Evolutionary conservation across 2,797 vertebrate species (phyloP).

Genomic region (Pelobates cultripes): DNA sequence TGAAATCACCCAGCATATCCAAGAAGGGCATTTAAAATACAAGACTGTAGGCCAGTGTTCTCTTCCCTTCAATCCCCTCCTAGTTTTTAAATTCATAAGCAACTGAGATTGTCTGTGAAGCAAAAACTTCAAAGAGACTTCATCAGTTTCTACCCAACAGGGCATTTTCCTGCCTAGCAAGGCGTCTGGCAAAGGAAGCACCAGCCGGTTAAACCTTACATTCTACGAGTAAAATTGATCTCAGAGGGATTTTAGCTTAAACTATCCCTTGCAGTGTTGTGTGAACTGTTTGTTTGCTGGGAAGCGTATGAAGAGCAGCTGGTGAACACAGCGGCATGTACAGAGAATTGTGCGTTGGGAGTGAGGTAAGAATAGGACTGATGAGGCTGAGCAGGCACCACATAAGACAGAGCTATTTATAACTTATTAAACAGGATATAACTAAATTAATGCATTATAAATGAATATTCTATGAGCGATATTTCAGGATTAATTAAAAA

Average conservation of each 20-base stretch:
- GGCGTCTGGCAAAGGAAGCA: constrained; percentile 29
- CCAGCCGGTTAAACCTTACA: constrained; percentile 3
- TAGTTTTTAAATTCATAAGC: constrained; percentile 1
- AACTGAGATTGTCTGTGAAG: constrained; percentile 17
- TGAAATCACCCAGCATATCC: constrained; percentile 10
- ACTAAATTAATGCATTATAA: constrained; percentile 38
- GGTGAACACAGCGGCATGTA: background rate
- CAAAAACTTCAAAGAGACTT: constrained; percentile 43
- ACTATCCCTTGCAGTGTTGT: constrained; percentile 30
- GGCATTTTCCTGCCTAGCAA: constrained; percentile 19
- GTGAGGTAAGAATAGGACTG: background rate
- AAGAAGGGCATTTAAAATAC: background rate
- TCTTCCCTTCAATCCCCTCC: constrained; percentile 6
- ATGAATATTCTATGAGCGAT: constrained; percentile 18
- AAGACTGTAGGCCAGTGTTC: constrained; percentile 1
- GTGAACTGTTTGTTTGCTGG: constrained; percentile 7
- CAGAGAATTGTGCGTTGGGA: background rate
- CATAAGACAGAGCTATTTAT: constrained; percentile 34
- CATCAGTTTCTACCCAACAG: constrained; percentile 32
- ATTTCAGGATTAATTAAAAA: constrained; percentile 51
- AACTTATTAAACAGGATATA: constrained; percentile 25
- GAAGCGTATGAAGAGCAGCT: constrained; percentile 1
- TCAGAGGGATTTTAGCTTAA: constrained; percentile 30
- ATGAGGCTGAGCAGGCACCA: background rate
- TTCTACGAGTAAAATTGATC: constrained; percentile 43